A percentile compares a stretch with the other conserved stretches of the same genome.
These are phyloP conservation scores for Zalophus californianus DNA, from an alignment of 2,797 vertebrate genomes.

Conservation along the genomic window DNA sequence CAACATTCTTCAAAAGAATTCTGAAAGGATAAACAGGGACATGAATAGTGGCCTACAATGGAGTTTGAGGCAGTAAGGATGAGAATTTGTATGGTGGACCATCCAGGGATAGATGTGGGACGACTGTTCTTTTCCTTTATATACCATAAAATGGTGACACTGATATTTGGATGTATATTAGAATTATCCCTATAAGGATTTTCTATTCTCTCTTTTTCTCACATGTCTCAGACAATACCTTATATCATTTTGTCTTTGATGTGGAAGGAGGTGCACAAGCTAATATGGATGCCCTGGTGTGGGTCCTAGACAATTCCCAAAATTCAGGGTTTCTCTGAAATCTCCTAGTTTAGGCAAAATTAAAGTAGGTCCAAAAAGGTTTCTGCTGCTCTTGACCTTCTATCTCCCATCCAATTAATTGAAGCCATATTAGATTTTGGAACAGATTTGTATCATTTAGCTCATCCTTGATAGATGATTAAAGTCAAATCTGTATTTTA, in stretches of 20 bases:
- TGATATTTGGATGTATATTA: background rate
- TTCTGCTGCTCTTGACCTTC: background rate
- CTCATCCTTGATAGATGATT: background rate
- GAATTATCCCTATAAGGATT: background rate
- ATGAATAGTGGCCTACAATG: no score
- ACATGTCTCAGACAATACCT: background rate
- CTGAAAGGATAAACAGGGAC: background rate
- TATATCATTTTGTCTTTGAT: background rate
- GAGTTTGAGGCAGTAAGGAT: background rate
- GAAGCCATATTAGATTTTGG: background rate
- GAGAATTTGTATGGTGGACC: no score
- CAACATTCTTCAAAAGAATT: background rate
- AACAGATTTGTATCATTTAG: background rate
- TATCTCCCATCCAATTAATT: background rate
- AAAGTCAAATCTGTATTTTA: conserved; percentile 2
- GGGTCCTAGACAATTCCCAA: background rate
- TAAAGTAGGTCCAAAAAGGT: background rate
- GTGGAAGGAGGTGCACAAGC: background rate
- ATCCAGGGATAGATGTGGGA: background rate
- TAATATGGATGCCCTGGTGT: background rate
- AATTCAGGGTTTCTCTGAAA: background rate
- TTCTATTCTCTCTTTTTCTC: background rate
- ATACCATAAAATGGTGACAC: background rate
- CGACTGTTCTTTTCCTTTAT: background rate
- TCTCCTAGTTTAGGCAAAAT: background rate